Evolutionary conservation across 2,797 vertebrate species (phyloP), one percentile per base, ranked within the genome.

Genomic region (Adrianichthys oophorus): DNA sequence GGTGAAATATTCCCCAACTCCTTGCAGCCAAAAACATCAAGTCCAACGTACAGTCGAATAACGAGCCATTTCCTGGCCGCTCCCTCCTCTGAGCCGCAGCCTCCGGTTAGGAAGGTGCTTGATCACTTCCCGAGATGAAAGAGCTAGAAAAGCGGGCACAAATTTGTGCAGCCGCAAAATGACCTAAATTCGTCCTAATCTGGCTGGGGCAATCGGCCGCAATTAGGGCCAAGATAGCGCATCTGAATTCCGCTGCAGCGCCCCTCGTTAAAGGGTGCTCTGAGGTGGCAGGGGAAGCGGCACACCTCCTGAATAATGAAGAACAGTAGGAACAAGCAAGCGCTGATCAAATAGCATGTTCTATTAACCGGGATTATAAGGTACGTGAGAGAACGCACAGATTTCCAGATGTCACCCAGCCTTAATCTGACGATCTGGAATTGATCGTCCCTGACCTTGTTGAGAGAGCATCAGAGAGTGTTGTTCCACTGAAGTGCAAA

Each of bases 371-470:
- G 65, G 59, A 71, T 76, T 75, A 79, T 81, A 85, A 76, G 43
- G 37, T 57, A 68, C 4, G 67, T 75, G 65, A 58, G 65, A 76
- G 47, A 72, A 70, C 79, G 69, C 72, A 60, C 1, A 66, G 80
- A 72, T 75, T 80, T 78, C 85, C 81, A 85, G 74, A 86, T 84
- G 85, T 85, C 79, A 80, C 68, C 72, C 44, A 70, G 86, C 87
- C 85, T 87, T 88, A 84, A 91, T 92, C 90, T 82, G 84, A 37
- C 46, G 63, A 90, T 91, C 84, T 85, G 83, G 74, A 90, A 92
- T 90, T 84, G 88, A 92, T 92, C 90, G 87, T 76, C 70, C 72
- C 21, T 81, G 85, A 90, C 87, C 85, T 92, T 89, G 86, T 91
- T 87, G 88, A 83, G 75, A 85, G 78, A 87, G 86, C 76, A 89